Percentiles rank a stretch among this genome's conserved stretches.
Evolutionary conservation across 2,888 invertebrate genomes (phyloP).

Genomic region (Petrophora chlorosata): DNA sequence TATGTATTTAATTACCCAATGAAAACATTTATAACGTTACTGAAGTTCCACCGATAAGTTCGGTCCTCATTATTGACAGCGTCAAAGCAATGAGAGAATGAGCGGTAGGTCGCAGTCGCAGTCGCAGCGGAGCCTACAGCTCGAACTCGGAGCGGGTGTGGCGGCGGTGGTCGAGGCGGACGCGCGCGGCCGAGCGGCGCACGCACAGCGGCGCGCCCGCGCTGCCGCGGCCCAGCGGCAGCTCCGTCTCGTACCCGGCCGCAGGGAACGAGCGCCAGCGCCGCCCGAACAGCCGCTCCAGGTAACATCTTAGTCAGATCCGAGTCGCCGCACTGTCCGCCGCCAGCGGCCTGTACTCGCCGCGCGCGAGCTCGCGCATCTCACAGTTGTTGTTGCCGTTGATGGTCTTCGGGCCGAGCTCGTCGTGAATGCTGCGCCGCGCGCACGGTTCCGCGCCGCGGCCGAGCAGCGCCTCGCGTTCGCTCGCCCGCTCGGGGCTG

Average conservation of each 20-base stretch:
- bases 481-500: conserved; percentile 82
- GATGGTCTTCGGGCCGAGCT: conserved; percentile 84
- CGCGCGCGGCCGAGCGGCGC: conserved; percentile 64
- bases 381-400: conserved; percentile 92
- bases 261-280: conserved; percentile 81
- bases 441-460: conserved; percentile 76
- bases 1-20: conserved; percentile 6
- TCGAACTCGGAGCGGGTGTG: conserved; percentile 81
- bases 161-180: conserved; percentile 75
- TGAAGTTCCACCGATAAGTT: conserved; percentile 51
- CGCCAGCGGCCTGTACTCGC: conserved; percentile 78
- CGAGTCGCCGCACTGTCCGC: conserved; percentile 82
- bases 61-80: conserved; percentile 59
- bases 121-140: conserved; percentile 55
- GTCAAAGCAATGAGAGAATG: conserved; percentile 24
- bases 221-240: conserved; percentile 56
- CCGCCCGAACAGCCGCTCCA: conserved; percentile 88
- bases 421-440: conserved; percentile 72
- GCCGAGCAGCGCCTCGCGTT: conserved; percentile 84
- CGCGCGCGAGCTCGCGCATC: conserved; percentile 87
- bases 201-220: conserved; percentile 71
- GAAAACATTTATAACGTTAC: conserved; percentile 20
- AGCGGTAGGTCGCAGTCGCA: conserved; percentile 15
- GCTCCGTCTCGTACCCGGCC: conserved; percentile 68
- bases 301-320: conserved; percentile 90